phyloP scores from a whole-genome alignment of 2,888 invertebrate species.

The Lasioglossum morio region DNA sequence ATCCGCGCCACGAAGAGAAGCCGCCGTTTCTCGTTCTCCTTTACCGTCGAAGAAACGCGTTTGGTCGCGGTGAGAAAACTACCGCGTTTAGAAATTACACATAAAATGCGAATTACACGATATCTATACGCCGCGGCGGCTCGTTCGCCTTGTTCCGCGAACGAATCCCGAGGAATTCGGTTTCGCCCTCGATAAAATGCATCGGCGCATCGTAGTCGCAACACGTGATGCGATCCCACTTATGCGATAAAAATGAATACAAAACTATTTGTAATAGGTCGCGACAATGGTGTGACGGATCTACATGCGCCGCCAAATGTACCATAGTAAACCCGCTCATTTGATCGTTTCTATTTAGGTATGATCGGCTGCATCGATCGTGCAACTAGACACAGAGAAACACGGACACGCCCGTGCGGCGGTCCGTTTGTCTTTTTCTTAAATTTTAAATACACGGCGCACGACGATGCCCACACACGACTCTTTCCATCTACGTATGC shows the following conservation, averaged over 20 bases:
- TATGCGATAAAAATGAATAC: slow-evolving; percentile 70
- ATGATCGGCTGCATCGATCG: slow-evolving; percentile 3
- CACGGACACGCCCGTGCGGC: neutral
- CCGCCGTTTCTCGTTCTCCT: slow-evolving; percentile 19
- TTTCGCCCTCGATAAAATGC: slow-evolving; percentile 46
- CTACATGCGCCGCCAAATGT: slow-evolving; percentile 35
- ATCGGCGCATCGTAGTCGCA: slow-evolving; percentile 41
- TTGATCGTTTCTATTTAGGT: slow-evolving; percentile 39
- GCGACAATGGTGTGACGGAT: slow-evolving; percentile 36
- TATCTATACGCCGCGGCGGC: slow-evolving; percentile 17
- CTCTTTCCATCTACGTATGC: slow-evolving; percentile 1
- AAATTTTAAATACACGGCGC: slow-evolving; percentile 29
- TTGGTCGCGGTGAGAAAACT: slow-evolving; percentile 4
- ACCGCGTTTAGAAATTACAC: slow-evolving; percentile 38
- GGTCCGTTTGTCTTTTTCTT: neutral
- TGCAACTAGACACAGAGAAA: slow-evolving; percentile 1
- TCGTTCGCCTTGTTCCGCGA: slow-evolving; percentile 9
- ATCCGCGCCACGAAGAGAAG: slow-evolving; percentile 35
- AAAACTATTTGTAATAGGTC: slow-evolving; percentile 72
- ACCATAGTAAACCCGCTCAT: neutral
- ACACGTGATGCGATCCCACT: slow-evolving; percentile 38
- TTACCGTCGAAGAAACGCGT: slow-evolving; percentile 13
- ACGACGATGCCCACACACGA: slow-evolving; percentile 28
- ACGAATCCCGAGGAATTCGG: slow-evolving; percentile 22
- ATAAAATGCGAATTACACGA: slow-evolving; percentile 44